Evolutionary conservation across 2,797 vertebrate genomes (phyloP).

Genomic region (Ciconia nigra): DNA sequence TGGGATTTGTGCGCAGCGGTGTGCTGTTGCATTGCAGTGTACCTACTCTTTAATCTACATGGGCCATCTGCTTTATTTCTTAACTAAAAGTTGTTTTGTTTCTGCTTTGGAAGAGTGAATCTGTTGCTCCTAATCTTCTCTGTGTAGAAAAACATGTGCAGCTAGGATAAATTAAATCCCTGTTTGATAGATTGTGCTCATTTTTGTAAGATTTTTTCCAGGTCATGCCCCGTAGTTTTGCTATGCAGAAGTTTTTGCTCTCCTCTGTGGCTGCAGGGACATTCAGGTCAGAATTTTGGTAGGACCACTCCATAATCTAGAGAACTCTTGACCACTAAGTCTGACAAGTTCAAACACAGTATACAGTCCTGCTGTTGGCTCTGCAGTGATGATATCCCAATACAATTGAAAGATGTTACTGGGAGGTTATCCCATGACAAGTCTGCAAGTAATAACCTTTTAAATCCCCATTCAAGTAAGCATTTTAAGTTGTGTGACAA

Average conservation of each 20-base stretch:
- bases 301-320: not conserved
- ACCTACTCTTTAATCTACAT: slow-evolving; percentile 63
- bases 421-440: not conserved
- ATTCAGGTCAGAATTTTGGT: not conserved
- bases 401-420: not conserved
- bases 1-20: slow-evolving; percentile 59
- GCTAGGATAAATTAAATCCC: not conserved
- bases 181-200: not conserved
- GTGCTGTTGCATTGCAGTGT: slow-evolving; percentile 11
- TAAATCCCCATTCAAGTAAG: not conserved
- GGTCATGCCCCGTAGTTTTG: rapidly evolving
- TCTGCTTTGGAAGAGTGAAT: slow-evolving; percentile 16
- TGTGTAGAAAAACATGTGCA: not conserved
- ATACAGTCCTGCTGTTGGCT: not conserved
- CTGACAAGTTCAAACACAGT: not conserved
- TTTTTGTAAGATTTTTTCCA: not conserved
- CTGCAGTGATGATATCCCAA: not conserved
- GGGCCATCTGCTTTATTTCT: slow-evolving; percentile 68
- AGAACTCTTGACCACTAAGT: not conserved
- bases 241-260: not conserved
- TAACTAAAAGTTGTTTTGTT: slow-evolving; percentile 68
- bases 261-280: not conserved
- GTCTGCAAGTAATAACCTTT: not conserved
- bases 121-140: slow-evolving; percentile 11
- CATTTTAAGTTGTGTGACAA: not conserved